These are phyloP conservation scores for Drosophila infuscata DNA, from an alignment of 2,888 invertebrate species.

Conservation along the genomic window DNA sequence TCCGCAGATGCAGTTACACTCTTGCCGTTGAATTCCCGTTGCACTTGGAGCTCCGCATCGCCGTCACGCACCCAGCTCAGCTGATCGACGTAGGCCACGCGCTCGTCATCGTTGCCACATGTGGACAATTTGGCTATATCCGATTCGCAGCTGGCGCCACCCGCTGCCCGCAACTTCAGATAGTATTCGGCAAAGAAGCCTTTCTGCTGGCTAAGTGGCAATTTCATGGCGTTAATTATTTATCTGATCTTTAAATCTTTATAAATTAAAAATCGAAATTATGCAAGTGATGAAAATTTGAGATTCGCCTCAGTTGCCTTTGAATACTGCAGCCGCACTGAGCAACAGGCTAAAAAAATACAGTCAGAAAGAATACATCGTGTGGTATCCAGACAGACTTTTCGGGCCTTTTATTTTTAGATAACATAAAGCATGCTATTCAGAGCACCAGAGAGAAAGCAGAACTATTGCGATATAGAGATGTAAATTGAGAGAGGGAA, in stretches of 20 bases:
- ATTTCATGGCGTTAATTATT: conserved; percentile 51
- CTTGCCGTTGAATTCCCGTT: conserved; percentile 86
- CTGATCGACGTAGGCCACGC: conserved; percentile 88
- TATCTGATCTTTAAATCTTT: not conserved
- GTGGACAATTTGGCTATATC: conserved; percentile 88
- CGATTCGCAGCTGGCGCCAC: conserved; percentile 85
- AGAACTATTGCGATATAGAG: conserved; percentile 2
- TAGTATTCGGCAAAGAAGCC: conserved; percentile 89
- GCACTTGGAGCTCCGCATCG: conserved; percentile 86
- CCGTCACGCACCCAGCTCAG: conserved; percentile 85
- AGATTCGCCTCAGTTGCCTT: conserved; percentile 27
- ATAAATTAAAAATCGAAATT: conserved; percentile 32
- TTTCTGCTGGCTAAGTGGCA: conserved; percentile 77
- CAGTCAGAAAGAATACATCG: conserved; percentile 29
- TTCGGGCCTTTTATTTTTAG: conserved; percentile 69
- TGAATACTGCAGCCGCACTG: conserved; percentile 68
- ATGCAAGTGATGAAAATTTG: conserved; percentile 63
- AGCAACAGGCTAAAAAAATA: conserved; percentile 33
- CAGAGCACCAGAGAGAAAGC: conserved; percentile 20
- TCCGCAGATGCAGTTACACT: conserved; percentile 87
- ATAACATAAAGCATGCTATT: conserved; percentile 41
- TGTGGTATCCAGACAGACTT: conserved; percentile 64
- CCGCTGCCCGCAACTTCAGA: conserved; percentile 86
- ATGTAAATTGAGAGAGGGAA: not conserved
- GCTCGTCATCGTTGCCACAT: conserved; percentile 88